phyloP scores from a whole-genome alignment of 92 coral and sea anemone species.

The Parazoanthus darwini region DNA sequence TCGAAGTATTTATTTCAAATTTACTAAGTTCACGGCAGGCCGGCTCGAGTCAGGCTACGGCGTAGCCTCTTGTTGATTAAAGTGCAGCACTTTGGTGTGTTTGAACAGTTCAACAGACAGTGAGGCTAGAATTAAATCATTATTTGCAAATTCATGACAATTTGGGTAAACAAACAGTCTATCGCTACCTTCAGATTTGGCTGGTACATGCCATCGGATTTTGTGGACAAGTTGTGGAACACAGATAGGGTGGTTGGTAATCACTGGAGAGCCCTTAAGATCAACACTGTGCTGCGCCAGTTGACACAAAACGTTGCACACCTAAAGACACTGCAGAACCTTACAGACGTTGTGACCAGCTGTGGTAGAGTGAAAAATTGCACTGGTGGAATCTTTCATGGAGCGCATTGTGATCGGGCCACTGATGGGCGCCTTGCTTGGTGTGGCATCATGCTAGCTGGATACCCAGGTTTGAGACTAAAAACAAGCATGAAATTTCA shows the following conservation, averaged over 20 bases:
- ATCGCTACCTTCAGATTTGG: slow-evolving; percentile 63
- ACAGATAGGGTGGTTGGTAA: slow-evolving; percentile 62
- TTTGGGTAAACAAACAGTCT: too few relatives aligned
- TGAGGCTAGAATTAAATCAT: too few relatives aligned
- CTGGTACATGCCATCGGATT: slow-evolving; percentile 74
- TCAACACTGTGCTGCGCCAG: slow-evolving; percentile 45
- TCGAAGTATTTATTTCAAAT: too few relatives aligned
- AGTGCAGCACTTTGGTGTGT: too few relatives aligned
- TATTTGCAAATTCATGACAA: too few relatives aligned
- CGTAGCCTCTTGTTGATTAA: too few relatives aligned
- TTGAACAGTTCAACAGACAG: not conserved
- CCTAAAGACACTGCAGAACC: slow-evolving; percentile 52
- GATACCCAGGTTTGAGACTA: slow-evolving; percentile 69
- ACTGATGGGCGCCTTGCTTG: not conserved
- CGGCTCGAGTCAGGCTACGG: too few relatives aligned
- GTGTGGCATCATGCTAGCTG: slow-evolving; percentile 70
- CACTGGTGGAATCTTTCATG: slow-evolving; percentile 42
- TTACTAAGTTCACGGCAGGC: too few relatives aligned
- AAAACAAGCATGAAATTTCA: too few relatives aligned
- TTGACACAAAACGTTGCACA: slow-evolving; percentile 54
- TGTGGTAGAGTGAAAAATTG: slow-evolving; percentile 50
- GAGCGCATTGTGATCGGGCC: slow-evolving; percentile 17
- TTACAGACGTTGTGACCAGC: slow-evolving; percentile 46
- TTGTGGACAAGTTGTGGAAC: slow-evolving; percentile 69
- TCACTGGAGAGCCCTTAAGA: slow-evolving; percentile 69